Evolutionary conservation across 2,797 vertebrate genomes (phyloP).

Genomic region (Nyctibius grandis): DNA sequence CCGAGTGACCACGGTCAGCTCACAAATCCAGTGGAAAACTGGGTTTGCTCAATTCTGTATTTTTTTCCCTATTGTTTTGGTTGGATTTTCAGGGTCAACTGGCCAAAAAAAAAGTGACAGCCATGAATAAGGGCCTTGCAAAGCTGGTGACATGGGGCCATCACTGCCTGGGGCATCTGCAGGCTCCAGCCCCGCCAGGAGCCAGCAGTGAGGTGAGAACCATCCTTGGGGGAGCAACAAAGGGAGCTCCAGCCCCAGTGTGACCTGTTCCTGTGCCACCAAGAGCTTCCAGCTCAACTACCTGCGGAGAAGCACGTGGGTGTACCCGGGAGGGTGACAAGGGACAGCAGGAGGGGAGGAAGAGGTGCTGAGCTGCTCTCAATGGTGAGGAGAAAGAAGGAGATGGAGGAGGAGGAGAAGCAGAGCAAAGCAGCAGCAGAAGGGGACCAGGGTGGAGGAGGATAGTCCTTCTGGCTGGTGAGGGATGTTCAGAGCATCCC

Average conservation of each 20-base stretch:
- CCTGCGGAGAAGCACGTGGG: fast-evolving
- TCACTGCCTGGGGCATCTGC: background rate
- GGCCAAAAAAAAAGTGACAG: background rate
- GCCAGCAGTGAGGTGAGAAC: fast-evolving
- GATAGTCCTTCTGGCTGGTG: background rate
- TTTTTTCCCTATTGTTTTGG: background rate
- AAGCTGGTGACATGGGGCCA: background rate
- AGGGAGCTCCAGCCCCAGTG: fast-evolving
- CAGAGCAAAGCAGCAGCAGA: background rate
- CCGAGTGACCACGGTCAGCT: fast-evolving
- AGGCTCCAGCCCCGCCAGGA: background rate
- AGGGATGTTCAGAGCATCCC: background rate
- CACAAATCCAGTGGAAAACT: background rate
- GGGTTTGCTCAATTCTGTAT: background rate
- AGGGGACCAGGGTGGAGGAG: background rate
- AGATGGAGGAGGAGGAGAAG: background rate
- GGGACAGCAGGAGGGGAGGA: background rate
- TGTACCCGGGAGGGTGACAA: background rate
- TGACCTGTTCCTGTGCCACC: background rate
- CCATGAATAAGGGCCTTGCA: fast-evolving
- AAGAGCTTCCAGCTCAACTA: background rate
- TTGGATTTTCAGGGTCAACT: background rate
- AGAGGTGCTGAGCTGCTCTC: background rate
- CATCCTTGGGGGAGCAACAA: background rate
- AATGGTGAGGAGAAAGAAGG: fast-evolving